Evolutionary conservation across 2,888 invertebrate genomes (phyloP).

Genomic region (Pollenia angustigena): DNA sequence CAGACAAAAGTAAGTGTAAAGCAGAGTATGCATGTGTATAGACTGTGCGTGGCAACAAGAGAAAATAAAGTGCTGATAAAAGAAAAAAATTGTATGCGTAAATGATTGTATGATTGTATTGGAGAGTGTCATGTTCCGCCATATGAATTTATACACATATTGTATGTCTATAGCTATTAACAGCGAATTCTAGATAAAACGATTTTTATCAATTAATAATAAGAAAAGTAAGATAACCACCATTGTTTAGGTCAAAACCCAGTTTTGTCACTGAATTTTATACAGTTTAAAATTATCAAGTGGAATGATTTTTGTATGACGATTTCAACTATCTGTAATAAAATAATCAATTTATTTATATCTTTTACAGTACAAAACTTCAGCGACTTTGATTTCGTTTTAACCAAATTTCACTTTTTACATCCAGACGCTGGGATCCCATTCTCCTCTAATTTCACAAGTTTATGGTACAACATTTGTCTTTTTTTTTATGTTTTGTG

Average conservation of each 20-base stretch:
- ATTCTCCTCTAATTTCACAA: constrained; percentile 36
- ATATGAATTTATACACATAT: constrained; percentile 6
- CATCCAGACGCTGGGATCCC: background rate
- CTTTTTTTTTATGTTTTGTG: constrained; percentile 28
- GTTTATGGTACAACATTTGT: constrained; percentile 65
- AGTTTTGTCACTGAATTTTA: no score
- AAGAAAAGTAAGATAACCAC: background rate
- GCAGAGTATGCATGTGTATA: no score
- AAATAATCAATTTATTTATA: no score
- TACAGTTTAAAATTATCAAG: no score
- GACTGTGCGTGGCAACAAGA: background rate
- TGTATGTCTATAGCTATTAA: background rate
- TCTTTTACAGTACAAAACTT: no score
- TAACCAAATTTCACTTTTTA: background rate
- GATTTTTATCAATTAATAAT: background rate
- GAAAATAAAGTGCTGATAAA: constrained; percentile 44
- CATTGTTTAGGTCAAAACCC: no score
- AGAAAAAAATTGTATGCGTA: constrained; percentile 41
- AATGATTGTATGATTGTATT: constrained; percentile 46
- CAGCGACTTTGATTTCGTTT: background rate
- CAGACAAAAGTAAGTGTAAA: background rate
- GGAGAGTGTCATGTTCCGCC: background rate
- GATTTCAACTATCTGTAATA: no score
- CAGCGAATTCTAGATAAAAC: constrained; percentile 19
- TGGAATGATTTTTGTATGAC: no score